These are phyloP conservation scores for Shargacucullia verbasci DNA, from an alignment of 2,888 invertebrate species.

Conservation along the genomic window DNA sequence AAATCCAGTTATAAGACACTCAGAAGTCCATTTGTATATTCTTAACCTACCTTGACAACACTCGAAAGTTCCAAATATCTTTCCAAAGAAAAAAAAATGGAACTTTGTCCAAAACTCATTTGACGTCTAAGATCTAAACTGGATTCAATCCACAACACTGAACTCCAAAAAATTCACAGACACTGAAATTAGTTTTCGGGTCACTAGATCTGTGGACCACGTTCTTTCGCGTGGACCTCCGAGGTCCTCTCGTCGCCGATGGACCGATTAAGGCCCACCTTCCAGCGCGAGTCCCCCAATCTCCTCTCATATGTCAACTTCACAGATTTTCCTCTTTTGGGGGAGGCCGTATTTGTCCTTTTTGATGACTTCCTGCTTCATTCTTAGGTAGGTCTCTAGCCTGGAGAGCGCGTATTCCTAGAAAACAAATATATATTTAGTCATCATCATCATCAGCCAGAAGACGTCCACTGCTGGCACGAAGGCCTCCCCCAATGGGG, in stretches of 20 bases:
- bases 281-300: slow-evolving; percentile 46
- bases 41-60: too few relatives aligned
- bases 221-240: neutral
- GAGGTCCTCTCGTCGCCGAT: slow-evolving; percentile 39
- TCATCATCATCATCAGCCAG: too few relatives aligned
- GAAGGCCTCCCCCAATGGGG: too few relatives aligned
- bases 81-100: too few relatives aligned
- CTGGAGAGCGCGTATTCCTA: slow-evolving; percentile 92
- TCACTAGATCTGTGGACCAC: slow-evolving; percentile 5
- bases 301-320: slow-evolving; percentile 84
- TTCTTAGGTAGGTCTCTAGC: slow-evolving; percentile 89
- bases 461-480: too few relatives aligned
- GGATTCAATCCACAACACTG: too few relatives aligned
- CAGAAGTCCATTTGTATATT: too few relatives aligned
- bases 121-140: too few relatives aligned
- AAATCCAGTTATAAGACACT: too few relatives aligned
- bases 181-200: neutral
- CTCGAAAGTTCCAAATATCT: too few relatives aligned
- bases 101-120: too few relatives aligned
- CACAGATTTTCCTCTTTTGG: slow-evolving; percentile 85
- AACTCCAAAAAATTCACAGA: neutral
- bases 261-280: slow-evolving; percentile 15
- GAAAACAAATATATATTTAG: slow-evolving; percentile 53
- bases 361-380: slow-evolving; percentile 89
- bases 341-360: slow-evolving; percentile 78